Percentiles rank a stretch among this genome's conserved stretches.
Evolutionary conservation across 1,140 invertebrate species (phyloP).

Genomic region (Riptortus pedestris): DNA sequence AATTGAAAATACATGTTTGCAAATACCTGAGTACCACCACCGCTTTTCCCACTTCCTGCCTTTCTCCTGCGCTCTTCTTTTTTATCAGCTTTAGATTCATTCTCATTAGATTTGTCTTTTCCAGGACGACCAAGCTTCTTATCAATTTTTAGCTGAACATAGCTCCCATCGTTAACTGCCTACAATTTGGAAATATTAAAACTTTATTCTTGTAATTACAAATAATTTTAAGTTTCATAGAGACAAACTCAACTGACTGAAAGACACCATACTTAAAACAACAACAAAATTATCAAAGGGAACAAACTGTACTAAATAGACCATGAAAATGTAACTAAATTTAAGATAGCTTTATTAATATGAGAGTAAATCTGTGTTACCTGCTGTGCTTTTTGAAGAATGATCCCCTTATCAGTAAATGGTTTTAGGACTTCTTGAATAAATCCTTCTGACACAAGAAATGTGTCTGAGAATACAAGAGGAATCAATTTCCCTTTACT

Average conservation of each 20-base stretch:
- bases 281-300: no score
- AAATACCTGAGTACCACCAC: slow-evolving; percentile 71
- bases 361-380: slow-evolving; percentile 28
- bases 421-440: slow-evolving; percentile 56
- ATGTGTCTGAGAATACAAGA: slow-evolving; percentile 41
- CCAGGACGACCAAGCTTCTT: slow-evolving; percentile 37
- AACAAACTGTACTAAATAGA: no score
- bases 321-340: no score
- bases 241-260: no score
- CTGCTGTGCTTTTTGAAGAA: slow-evolving; percentile 61
- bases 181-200: slow-evolving; percentile 22
- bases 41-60: slow-evolving; percentile 70
- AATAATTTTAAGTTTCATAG: no score
- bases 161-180: slow-evolving; percentile 34
- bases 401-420: slow-evolving; percentile 48
- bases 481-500: slow-evolving; percentile 34
- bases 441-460: slow-evolving; percentile 47
- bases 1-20: no score
- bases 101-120: slow-evolving; percentile 35
- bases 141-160: slow-evolving; percentile 34
- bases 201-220: no score
- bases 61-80: slow-evolving; percentile 83
- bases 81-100: slow-evolving; percentile 55
- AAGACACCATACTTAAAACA: no score
- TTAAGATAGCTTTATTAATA: background rate